Percentiles rank a stretch among this genome's conserved stretches.
phyloP scores from a whole-genome alignment of 2,888 invertebrate species.

The Calliscelio sp. region DNA sequence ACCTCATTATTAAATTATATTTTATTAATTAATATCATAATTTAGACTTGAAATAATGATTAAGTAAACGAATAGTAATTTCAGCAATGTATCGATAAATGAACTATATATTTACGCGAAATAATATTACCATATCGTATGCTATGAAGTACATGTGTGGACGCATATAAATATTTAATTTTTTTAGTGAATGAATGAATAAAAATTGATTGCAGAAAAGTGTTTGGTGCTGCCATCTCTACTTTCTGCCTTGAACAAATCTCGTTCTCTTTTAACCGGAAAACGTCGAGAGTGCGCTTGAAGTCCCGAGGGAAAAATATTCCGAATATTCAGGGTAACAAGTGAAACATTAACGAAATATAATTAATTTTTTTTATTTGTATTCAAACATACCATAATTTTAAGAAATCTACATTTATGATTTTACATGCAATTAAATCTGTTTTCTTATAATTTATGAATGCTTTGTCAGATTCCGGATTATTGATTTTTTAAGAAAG shows the following conservation, averaged over 20 bases:
- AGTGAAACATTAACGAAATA: constrained; percentile 13
- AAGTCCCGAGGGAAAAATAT: constrained; percentile 64
- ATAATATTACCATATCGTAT: background rate
- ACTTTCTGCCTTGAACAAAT: constrained; percentile 75
- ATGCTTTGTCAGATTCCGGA: no score
- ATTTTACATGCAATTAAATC: no score
- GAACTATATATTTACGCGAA: background rate
- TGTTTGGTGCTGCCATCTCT: constrained; percentile 83
- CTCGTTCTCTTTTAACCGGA: constrained; percentile 56
- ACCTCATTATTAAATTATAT: constrained; percentile 31
- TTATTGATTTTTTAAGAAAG: no score
- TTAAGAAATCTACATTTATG: no score
- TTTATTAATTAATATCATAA: constrained; percentile 21
- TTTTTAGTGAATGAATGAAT: constrained; percentile 19
- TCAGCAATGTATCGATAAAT: background rate
- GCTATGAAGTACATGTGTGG: no score
- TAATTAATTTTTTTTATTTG: no score
- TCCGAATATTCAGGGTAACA: background rate
- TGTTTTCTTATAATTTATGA: no score
- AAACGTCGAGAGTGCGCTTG: constrained; percentile 72
- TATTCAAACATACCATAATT: no score
- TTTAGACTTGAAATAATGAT: background rate
- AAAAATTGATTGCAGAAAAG: constrained; percentile 72
- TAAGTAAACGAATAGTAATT: background rate
- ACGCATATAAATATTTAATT: background rate